Conservation (phyloP, 2,888 invertebrate species). For the Prosapia bicincta region DNA sequence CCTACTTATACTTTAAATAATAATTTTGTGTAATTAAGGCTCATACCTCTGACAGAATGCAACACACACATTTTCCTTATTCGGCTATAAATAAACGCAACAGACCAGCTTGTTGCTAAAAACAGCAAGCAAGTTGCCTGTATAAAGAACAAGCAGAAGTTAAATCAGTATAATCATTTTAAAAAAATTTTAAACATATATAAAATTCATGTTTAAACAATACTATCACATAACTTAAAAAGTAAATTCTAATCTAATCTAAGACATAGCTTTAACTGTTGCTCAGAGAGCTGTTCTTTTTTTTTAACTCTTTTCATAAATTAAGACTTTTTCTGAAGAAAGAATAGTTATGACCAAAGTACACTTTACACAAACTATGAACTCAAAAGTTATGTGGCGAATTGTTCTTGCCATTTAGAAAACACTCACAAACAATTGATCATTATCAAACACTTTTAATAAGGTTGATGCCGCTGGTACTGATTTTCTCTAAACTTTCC, state of each 20-base stretch:
- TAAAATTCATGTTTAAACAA: not conserved
- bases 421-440: not conserved
- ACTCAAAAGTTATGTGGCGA: not conserved
- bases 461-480: slow-evolving; percentile 36
- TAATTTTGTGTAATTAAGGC: too few species aligned
- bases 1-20: too few species aligned
- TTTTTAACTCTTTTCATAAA: not conserved
- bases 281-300: slow-evolving; percentile 2
- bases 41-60: too few species aligned
- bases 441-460: slow-evolving; percentile 26
- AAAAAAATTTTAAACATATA: too few species aligned
- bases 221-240: slow-evolving; percentile 2
- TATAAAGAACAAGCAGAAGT: too few species aligned
- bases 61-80: too few species aligned
- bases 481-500: slow-evolving; percentile 40
- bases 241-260: not conserved
- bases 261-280: not conserved
- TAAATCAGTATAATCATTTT: too few species aligned
- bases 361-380: not conserved
- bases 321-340: not conserved
- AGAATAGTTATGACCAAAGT: not conserved
- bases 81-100: too few species aligned
- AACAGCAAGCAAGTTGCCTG: too few species aligned
- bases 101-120: too few species aligned
- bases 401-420: not conserved